Percentiles rank a stretch among this genome's conserved stretches.
Conservation (phyloP, 2,113 vertebrate genomes). For the Platysteira castanea region DNA sequence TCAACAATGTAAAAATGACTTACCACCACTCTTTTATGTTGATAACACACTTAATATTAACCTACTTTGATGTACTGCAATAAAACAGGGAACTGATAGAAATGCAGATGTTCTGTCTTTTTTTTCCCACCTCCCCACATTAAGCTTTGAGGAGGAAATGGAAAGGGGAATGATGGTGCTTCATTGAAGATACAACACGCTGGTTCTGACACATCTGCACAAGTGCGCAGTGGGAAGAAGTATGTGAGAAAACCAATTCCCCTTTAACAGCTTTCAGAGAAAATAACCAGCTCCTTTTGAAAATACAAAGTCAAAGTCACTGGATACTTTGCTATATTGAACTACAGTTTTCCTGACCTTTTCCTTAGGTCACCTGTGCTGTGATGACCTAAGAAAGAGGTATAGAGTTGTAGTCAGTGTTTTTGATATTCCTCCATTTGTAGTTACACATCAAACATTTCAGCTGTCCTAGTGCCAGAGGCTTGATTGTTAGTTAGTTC, state of each 20-base stretch:
- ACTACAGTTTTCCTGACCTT: neutral
- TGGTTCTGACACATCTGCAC: neutral
- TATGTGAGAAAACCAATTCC: rapidly evolving
- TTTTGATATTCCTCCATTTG: neutral
- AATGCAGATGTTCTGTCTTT: constrained; percentile 42
- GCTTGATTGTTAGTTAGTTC: neutral
- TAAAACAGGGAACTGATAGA: constrained; percentile 95
- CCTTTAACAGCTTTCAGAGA: neutral
- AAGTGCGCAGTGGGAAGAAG: neutral
- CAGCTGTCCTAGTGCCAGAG: neutral
- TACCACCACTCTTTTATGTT: constrained; percentile 83
- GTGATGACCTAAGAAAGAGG: neutral
- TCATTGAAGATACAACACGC: neutral
- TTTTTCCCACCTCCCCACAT: neutral
- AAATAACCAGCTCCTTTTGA: neutral
- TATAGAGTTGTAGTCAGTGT: neutral
- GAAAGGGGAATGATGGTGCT: neutral
- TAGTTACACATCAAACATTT: neutral
- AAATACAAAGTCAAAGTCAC: neutral
- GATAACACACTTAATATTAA: constrained; percentile 92
- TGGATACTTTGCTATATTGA: neutral
- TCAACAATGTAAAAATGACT: constrained; percentile 84
- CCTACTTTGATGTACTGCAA: constrained; percentile 95
- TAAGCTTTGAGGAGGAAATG: neutral
- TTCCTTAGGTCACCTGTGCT: neutral